A percentile compares a stretch with the other conserved stretches of the same genome.
These are phyloP conservation scores for Isaurus tuberculatus DNA, from an alignment of 92 coral and sea anemone species.

Conservation along the genomic window DNA sequence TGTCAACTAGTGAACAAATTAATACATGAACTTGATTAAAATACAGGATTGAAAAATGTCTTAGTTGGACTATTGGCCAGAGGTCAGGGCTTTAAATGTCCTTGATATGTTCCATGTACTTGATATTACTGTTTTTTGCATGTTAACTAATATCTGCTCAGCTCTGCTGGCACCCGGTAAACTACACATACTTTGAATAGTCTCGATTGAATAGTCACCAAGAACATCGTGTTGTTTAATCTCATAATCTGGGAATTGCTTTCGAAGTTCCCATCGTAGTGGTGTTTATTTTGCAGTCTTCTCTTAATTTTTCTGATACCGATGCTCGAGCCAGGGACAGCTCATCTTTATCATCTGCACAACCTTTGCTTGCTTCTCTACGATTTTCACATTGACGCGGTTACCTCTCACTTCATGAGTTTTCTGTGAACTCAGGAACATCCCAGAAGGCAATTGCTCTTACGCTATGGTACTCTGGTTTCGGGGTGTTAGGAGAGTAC, in stretches of 20 bases:
- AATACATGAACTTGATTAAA: neutral
- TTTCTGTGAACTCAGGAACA: neutral
- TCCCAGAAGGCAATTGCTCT: neutral
- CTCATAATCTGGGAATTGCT: neutral
- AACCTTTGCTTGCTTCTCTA: neutral
- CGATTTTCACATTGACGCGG: neutral
- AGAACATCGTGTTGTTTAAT: neutral
- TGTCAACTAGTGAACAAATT: neutral
- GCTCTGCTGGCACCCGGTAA: neutral
- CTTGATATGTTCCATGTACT: neutral
- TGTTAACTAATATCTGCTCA: neutral
- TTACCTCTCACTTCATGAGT: neutral
- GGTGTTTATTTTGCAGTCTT: neutral
- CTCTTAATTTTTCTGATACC: neutral
- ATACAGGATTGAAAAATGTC: neutral
- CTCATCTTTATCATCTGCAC: neutral
- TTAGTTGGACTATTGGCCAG: no score
- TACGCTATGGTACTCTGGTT: neutral
- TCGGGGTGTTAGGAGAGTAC: neutral
- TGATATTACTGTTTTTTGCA: neutral
- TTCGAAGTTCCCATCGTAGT: neutral
- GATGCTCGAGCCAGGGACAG: neutral
- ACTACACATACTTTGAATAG: neutral
- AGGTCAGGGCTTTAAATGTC: no score
- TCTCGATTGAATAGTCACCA: neutral